phyloP scores from a whole-genome alignment of 2,113 vertebrate genomes.

The Megaceryle torquata region DNA sequence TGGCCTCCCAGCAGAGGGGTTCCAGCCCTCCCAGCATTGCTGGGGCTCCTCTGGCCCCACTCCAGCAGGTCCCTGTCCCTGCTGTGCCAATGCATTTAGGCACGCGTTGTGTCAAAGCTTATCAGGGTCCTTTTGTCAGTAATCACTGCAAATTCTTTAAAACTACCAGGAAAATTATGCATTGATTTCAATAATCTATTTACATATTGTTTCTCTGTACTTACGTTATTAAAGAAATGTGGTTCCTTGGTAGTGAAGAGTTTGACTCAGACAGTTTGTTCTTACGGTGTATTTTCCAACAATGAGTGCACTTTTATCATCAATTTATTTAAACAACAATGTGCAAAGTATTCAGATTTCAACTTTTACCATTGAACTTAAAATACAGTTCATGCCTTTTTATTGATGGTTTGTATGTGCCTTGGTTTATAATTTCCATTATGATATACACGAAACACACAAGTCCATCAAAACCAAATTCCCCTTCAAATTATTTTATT shows the following conservation, averaged over 20 bases:
- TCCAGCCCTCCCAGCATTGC: neutral
- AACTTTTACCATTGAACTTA: neutral
- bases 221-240: neutral
- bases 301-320: neutral
- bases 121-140: neutral
- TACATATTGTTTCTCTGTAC: neutral
- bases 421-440: neutral
- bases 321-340: neutral
- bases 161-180: neutral
- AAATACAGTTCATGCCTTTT: neutral
- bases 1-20: neutral
- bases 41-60: neutral
- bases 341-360: neutral
- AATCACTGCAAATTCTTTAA: neutral
- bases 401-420: neutral
- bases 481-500: neutral
- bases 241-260: neutral
- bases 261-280: neutral
- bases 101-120: accelerated
- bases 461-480: neutral
- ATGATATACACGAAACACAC: accelerated
- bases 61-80: neutral
- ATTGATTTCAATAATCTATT: neutral
- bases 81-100: neutral
- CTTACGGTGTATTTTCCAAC: neutral